A percentile compares a stretch with the other conserved stretches of the same genome.
These are phyloP conservation scores for Palythoa heliodiscus DNA, from an alignment of 92 coral and sea anemone species.

Conservation along the genomic window DNA sequence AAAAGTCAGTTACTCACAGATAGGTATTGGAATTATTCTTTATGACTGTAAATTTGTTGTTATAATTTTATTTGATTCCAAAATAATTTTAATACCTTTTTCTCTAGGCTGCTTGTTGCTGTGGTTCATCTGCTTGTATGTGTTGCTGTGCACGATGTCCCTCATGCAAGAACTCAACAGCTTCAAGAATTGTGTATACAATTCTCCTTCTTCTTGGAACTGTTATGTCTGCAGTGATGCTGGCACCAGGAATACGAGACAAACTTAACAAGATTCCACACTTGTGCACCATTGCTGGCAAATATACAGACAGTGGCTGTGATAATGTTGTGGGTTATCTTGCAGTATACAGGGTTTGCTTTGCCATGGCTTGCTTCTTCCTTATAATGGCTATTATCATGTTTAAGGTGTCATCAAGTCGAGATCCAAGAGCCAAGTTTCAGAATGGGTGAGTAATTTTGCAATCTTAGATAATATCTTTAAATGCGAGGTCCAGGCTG, in stretches of 20 bases:
- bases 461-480: too few relatives aligned
- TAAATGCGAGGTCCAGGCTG: too few relatives aligned
- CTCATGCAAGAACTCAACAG: conserved; percentile 96
- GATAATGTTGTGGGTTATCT: conserved; percentile 87
- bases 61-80: too few relatives aligned
- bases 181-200: conserved; percentile 93
- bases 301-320: conserved; percentile 65
- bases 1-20: too few relatives aligned
- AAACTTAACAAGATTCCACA: conserved; percentile 83
- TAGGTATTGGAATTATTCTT: too few relatives aligned
- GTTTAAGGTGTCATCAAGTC: conserved; percentile 89
- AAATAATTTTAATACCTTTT: not conserved
- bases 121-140: conserved; percentile 97
- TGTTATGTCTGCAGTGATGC: conserved; percentile 88
- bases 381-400: conserved; percentile 79
- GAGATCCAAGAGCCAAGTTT: conserved; percentile 93
- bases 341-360: conserved; percentile 97
- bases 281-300: conserved; percentile 59
- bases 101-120: conserved; percentile 94
- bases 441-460: conserved; percentile 97
- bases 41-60: too few relatives aligned
- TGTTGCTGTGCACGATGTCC: conserved; percentile 99
- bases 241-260: conserved; percentile 86
- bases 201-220: conserved; percentile 90
- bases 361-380: conserved; percentile 98